Percentiles rank a stretch among this genome's conserved stretches.
Conservation (phyloP, 1,140 invertebrate species). For the Cotesia glomerata region DNA sequence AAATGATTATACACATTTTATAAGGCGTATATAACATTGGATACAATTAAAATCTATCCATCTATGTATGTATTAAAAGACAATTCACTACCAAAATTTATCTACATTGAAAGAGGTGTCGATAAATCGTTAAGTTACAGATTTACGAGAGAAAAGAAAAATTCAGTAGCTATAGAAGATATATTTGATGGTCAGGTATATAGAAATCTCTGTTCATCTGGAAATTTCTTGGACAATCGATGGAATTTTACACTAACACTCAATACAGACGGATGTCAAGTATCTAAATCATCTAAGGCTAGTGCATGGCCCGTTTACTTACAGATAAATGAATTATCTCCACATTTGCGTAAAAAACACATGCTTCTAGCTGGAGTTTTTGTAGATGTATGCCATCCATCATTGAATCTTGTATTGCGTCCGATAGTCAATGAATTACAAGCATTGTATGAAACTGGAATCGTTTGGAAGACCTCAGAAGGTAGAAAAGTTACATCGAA, state of each 20-base stretch:
- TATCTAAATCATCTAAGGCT: conserved; percentile 17
- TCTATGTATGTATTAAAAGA: no score
- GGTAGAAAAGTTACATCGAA: no score
- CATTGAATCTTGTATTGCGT: conserved; percentile 17
- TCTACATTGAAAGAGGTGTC: no score
- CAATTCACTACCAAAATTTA: no score
- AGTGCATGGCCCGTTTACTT: conserved; percentile 29
- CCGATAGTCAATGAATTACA: conserved; percentile 16
- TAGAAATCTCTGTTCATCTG: background rate
- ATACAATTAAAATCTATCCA: no score
- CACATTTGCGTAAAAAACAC: conserved; percentile 19
- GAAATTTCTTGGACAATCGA: conserved; percentile 7
- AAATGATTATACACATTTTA: no score
- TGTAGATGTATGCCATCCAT: conserved; percentile 17
- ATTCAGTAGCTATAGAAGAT: conserved; percentile 19
- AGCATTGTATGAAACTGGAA: conserved; percentile 4
- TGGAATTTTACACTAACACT: conserved; percentile 28
- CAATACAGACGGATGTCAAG: conserved; percentile 16
- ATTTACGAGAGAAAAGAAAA: conserved; percentile 1
- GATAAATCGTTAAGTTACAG: conserved; percentile 12
- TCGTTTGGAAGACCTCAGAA: background rate
- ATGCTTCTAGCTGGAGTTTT: conserved; percentile 28
- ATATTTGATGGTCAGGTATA: conserved; percentile 28
- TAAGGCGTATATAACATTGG: no score
- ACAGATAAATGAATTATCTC: conserved; percentile 33